Evolutionary conservation across 2,113 vertebrate genomes (phyloP), one percentile per base, ranked within the genome.

Genomic region (Epinephelus cyanopodus): DNA sequence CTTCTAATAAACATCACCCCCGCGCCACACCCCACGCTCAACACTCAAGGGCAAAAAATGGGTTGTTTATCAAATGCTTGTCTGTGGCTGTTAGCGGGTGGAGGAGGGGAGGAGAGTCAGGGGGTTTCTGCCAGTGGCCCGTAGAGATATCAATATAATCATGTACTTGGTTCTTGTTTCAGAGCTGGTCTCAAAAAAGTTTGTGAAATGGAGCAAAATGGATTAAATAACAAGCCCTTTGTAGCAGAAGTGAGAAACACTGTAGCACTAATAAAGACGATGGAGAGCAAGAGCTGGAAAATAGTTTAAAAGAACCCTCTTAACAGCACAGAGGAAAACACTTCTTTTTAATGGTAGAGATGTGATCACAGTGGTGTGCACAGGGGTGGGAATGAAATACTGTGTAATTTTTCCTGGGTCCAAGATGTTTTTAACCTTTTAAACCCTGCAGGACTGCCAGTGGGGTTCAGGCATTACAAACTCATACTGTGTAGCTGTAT

Each of bases 31-130:
- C 69, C 56, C 74, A 53, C 63, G 53, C 77, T 77, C 58, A 50
- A 48, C 77, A 37, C 87, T 62, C 33, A 7, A 48, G 67, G 5
- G 27, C 42, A 45, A 79, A 69, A 42, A 69, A 74, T 5, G 21
- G 45, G 47, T 69, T 68, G 67, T 79, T 80, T 78, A 72, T 81
- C 61, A 75, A 80, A 81, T 50, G 23, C 29, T 63, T 86, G 65
- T 53, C 73, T 82, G 33, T 61, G 23, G 48, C 67, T 29, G 54
- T 57, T 81, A n/a, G 4, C 0, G 5, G 33, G 14, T 17, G 19
- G 52, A 68, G 48, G 9, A 37, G 19, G 64, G 25, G 60, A 54
- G n/a, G 50, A 6, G 64, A 63, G 27, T 47, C 56, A 82, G 45
- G 2, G 11, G 57, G 19, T 18, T 72, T 80, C n/a, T 73, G 27